Evolutionary conservation across 2,113 vertebrate species (phyloP), one percentile per base, ranked within the genome.

Genomic region (Sinocyclocheilus maitianheensis): DNA sequence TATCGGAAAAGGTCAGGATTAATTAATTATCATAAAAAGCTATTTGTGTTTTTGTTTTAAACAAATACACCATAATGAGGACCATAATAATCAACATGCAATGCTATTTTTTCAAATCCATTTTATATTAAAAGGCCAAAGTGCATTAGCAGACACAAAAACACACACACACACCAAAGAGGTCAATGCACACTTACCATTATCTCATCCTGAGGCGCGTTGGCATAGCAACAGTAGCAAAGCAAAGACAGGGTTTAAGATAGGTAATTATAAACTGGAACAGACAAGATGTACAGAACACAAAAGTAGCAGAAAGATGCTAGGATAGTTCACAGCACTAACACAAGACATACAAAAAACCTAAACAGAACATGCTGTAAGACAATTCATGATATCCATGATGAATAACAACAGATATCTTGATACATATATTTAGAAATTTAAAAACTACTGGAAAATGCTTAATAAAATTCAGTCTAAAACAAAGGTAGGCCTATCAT

Each of bases 181-280:
- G 12, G 53, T 43, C 43, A 78, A 3, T n/a, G 65, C 63, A 88
- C 72, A 90, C 91, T 89, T 84, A 91, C 91, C 89, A 90, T 90
- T 84, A 90, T 91, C 87, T 90, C 91, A 87, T 91, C 91, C 91
- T 91, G 87, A 48, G 30, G 76, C 16, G 14, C 24, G 65, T 90
- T 88, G 76, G 79, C 91, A 90, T 85, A 88, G 88, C 79, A 90
- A 90, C 86, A 89, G 86, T 62, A 75, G 72, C 16, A 84, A 88
- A 91, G 86, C 77, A 89, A 88, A 87, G 60, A 80, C 86, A 84
- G 79, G 60, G 77, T 72, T 77, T 78, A 87, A 89, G 63, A 84
- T 24, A 87, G 80, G 76, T 86, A 60, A 86, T 91, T 89, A 88
- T 53, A 81, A 83, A 87, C 81, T 90, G 72, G 76, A 13, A 87